Conservation (phyloP, 1,140 invertebrate species). For the Heliconius congener region DNA sequence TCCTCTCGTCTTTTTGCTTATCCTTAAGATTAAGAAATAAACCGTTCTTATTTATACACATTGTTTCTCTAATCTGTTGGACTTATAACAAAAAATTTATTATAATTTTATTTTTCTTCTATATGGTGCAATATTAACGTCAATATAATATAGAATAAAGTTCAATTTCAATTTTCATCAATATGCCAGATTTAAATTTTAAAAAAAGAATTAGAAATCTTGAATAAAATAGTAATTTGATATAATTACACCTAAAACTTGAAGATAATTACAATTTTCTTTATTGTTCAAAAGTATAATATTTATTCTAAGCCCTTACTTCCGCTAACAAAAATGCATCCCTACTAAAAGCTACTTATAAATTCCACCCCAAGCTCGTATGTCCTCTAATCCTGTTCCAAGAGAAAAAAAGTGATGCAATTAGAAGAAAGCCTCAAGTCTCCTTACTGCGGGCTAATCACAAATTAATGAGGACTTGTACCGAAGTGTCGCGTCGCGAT, state of each 20-base stretch:
- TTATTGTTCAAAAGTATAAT: background rate
- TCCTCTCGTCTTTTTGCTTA: conserved; percentile 42
- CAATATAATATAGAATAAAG: too few species aligned
- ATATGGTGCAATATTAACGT: background rate
- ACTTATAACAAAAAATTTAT: background rate
- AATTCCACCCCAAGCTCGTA: conserved; percentile 17
- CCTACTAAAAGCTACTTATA: background rate
- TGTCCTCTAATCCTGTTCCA: conserved; percentile 48
- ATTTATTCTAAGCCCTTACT: background rate
- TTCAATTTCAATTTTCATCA: too few species aligned
- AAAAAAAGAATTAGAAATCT: too few species aligned
- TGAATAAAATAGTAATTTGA: too few species aligned
- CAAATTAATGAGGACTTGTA: conserved; percentile 79
- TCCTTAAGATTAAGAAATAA: conserved; percentile 32
- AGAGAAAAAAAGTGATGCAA: conserved; percentile 68
- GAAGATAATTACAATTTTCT: background rate
- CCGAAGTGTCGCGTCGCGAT: conserved; percentile 68
- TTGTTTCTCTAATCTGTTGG: background rate
- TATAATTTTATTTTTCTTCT: background rate
- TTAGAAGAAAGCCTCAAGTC: conserved; percentile 69
- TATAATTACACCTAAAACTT: too few species aligned
- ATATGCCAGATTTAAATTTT: too few species aligned
- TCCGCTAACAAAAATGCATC: conserved; percentile 4
- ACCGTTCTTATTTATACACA: conserved; percentile 6
- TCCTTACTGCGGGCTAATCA: conserved; percentile 76